Evolutionary conservation across 2,888 invertebrate genomes (phyloP), one percentile per base, ranked within the genome.

Genomic region (Ethmia dodecea): DNA sequence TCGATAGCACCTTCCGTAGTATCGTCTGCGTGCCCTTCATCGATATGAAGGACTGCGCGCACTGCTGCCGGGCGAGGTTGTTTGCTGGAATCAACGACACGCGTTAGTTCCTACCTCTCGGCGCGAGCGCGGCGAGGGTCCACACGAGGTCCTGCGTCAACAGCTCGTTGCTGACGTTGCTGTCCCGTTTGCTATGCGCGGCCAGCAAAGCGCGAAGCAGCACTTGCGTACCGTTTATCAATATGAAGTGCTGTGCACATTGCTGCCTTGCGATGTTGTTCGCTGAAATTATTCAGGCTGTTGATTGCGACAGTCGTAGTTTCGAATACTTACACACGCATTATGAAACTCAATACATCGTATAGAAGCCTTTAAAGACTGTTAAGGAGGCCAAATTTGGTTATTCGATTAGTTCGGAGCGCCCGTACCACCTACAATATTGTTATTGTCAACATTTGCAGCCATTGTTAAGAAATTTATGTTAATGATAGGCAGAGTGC

Each of bases 71-170:
- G 29, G 63, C 47, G 41, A 61, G 54, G 63, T 84, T 87, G 65
- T 80, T 86, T 33, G 75, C 89, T 88, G 75, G 36, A 84, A 81
- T 40, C 50, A 63, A 49, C 31, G 45, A 36, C 40, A 31, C 24
- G 35, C 9, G 30, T 61, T 49, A 55, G 29, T 38, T 35, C 53
- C 49, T 77, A 88, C 88, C 88, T 87, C 74, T 83, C 22, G 87
- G 81, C 13, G 88, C 80, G 43, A 90, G 71, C 51, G 89, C 86
- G 60, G 89, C 88, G 47, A 90, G 69, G 54, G 89, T 86, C 89
- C 89, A 89, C 40, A 90, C 72, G 47, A 89, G 76, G 66, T 90
- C 90, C 52, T 88, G 88, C 50, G 88, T 60, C 53, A 89, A 75
- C 42, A 86, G 64, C 56, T 90, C 89, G 43, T 70, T 78, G 53